Evolutionary conservation across 2,113 vertebrate genomes (phyloP), one percentile per base, ranked within the genome.

Genomic region (Cygnus buccinator): DNA sequence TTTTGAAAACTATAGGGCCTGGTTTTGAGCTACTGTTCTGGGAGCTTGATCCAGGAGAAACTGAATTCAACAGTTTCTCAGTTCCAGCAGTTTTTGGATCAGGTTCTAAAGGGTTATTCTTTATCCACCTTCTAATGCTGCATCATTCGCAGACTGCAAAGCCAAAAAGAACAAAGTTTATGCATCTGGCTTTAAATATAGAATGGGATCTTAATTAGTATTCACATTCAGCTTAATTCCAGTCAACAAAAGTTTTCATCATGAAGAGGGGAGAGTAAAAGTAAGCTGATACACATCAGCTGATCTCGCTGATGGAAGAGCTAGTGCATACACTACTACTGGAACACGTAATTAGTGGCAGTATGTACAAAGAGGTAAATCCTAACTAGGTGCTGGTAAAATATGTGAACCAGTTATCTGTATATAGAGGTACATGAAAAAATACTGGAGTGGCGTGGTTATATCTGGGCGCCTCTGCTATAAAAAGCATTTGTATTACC

Each of bases 401-500:
- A 94, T 23, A 80, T 1, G 22, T 33, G 44, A 83, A 55, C n/a
- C 43, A 67, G 55, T 92, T 94, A 77, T 31, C 75, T 26, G 4
- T 43, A 82, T 10, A 65, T 3, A 84, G 72, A 95, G 91, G 79
- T 79, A 67, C 43, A 94, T 55, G 61, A 91, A 96, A 95, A 65
- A 44, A 87, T 75, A 90, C 68, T 9, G 52, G 70, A 78, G 76
- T 85, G 84, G 80, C 71, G 88, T 54, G 95, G 94, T 82, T 94
- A 95, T 96, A 92, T 90, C 91, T 2, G 86, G 84, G 90, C 80
- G 95, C 91, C 71, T 92, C 7, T 91, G 96, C 96, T 90, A 84
- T 84, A 91, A 93, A 96, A 96, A 95, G 58, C 91, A 97, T 97
- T 97, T 97, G 95, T 97, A 97, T 98, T 98, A 98, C 98, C 98